phyloP scores from a whole-genome alignment of 2,797 vertebrate genomes.

The Zenarchopterus dispar region DNA sequence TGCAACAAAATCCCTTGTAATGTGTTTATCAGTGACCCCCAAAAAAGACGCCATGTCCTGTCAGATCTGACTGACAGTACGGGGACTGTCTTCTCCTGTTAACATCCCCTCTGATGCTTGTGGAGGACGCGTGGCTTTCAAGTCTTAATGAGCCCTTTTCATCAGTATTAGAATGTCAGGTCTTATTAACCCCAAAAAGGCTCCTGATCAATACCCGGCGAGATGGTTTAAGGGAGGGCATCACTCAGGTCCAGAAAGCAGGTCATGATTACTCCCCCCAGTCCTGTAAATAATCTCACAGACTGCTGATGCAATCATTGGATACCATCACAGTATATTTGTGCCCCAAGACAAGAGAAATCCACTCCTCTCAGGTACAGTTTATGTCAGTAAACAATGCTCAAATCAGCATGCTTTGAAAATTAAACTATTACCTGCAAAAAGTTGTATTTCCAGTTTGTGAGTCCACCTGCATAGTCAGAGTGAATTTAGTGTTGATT shows the following conservation, averaged over 20 bases:
- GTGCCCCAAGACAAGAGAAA: slow-evolving; percentile 31
- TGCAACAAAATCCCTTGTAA: slow-evolving; percentile 68
- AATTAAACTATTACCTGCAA: slow-evolving; percentile 77
- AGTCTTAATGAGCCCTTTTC: slow-evolving; percentile 78
- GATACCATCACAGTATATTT: slow-evolving; percentile 67
- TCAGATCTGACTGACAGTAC: slow-evolving; percentile 72
- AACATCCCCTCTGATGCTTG: slow-evolving; percentile 58
- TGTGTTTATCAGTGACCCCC: slow-evolving; percentile 73
- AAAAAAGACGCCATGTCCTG: slow-evolving; percentile 67
- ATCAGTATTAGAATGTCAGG: slow-evolving; percentile 82
- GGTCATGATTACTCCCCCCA: slow-evolving; percentile 73
- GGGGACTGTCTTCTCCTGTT: slow-evolving; percentile 39
- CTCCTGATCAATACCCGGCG: slow-evolving; percentile 76
- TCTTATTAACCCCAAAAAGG: slow-evolving; percentile 84
- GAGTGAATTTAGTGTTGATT: slow-evolving; percentile 72
- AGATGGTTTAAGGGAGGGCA: slow-evolving; percentile 71
- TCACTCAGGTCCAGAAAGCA: slow-evolving; percentile 75
- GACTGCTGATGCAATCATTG: slow-evolving; percentile 68
- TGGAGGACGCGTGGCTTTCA: slow-evolving; percentile 45
- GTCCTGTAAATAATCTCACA: slow-evolving; percentile 72
- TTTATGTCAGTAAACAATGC: slow-evolving; percentile 24
- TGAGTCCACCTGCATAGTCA: slow-evolving; percentile 65
- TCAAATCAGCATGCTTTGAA: slow-evolving; percentile 17
- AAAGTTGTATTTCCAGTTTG: slow-evolving; percentile 51
- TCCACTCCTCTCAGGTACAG: slow-evolving; percentile 18